Base-by-base conservation (phyloP, 2,113 vertebrate species). In the Notechis scutatus region DNA sequence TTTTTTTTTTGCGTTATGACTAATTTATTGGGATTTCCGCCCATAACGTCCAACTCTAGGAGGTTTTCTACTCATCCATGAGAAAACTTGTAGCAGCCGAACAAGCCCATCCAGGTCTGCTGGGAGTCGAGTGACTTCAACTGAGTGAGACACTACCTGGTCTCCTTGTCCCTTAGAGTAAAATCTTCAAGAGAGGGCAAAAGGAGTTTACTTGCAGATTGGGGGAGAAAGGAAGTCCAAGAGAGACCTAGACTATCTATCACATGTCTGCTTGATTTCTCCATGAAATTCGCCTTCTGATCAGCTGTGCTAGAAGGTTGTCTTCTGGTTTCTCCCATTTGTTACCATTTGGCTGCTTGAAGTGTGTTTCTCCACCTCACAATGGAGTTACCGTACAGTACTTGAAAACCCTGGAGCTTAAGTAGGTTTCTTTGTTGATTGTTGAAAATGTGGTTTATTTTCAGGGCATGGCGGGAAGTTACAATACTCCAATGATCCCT, bases 1-100 rank as follows among this genome's bases (percentile, higher is more conserved):
- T 42, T 42, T 42, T 42, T 42, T 14, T 97, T 14, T 91, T 97
- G 91, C 96, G 97, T 81, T 97, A 94, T 0, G 95, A 96, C 90
- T 95, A 97, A 94, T 96, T 96, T 1, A 26, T 29, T 0, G 91
- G 91, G 39, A 81, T 91, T 91, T 85, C 90, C 4, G 0, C 42
- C 0, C 89, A 39, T 0, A 85, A 52, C 50, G 10, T 2, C 92
- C 93, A 93, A 91, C 14, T 2, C 93, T 96, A 95, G 95, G 18
- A 21, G 15, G 29, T 85, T 7, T 18, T 0, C 0, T 7, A 1
- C 50, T 6, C 54, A 90, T 45, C 52, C 0, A 0, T 21, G 64
- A 39, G 64, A 89, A 92, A 26, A 92, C 92, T 42, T 1, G 20
- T 23, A 14, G n/a, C 12, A 54, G 55, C 91, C 54, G 93, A 64